phyloP scores from a whole-genome alignment of 2,888 invertebrate species.

The Scelioninae gen. 1 region DNA sequence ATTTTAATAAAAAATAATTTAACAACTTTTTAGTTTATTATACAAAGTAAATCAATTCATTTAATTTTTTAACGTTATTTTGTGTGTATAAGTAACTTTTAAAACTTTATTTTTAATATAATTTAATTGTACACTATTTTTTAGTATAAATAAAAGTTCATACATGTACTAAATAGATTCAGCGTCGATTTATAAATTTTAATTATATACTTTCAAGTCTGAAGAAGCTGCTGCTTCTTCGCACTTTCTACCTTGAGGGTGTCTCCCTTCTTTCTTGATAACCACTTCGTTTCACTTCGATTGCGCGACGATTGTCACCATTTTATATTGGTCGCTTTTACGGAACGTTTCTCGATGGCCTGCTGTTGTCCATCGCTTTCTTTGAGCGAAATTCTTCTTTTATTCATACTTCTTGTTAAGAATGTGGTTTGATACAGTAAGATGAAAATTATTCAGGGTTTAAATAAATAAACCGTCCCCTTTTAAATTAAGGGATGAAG shows the following conservation, averaged over 20 bases:
- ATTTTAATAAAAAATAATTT: too few relatives aligned
- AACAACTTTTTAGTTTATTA: too few relatives aligned
- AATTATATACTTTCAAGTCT: slow-evolving; percentile 69
- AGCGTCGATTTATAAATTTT: slow-evolving; percentile 68
- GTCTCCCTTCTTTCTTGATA: slow-evolving; percentile 54
- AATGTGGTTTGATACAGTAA: not conserved
- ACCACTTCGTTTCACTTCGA: slow-evolving; percentile 69
- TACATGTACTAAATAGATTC: not conserved
- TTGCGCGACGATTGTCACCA: slow-evolving; percentile 65
- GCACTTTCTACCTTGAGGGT: slow-evolving; percentile 53
- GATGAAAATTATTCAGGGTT: too few relatives aligned
- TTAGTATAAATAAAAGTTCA: too few relatives aligned
- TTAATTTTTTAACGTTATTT: too few relatives aligned
- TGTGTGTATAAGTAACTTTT: too few relatives aligned
- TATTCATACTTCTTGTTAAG: slow-evolving; percentile 7
- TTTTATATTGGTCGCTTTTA: slow-evolving; percentile 35
- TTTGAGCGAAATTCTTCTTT: slow-evolving; percentile 30
- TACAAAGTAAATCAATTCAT: too few relatives aligned
- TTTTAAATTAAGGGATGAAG: too few relatives aligned
- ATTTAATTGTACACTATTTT: too few relatives aligned
- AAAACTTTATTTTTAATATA: too few relatives aligned
- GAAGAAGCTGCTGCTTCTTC: slow-evolving; percentile 25
- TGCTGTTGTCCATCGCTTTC: slow-evolving; percentile 24
- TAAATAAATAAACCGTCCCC: too few relatives aligned
- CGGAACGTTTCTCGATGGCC: slow-evolving; percentile 40